phyloP scores from a whole-genome alignment of 2,888 invertebrate genomes.

The Synanthedon vespiformis region DNA sequence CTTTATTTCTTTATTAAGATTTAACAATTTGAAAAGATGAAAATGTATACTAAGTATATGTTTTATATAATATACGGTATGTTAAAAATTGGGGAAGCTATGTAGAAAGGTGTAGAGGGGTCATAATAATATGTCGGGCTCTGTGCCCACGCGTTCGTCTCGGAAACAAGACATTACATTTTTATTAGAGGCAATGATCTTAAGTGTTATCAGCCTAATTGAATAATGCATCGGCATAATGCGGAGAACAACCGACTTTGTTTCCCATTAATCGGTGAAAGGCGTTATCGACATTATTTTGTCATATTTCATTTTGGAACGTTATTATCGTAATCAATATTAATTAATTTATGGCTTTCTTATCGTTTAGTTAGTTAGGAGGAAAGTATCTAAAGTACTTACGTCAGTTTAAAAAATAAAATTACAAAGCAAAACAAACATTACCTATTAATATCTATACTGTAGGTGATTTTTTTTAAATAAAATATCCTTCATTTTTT shows the following conservation, averaged over 20 bases:
- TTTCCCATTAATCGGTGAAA: slow-evolving; percentile 7
- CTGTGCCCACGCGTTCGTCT: slow-evolving; percentile 50
- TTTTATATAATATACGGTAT: no score
- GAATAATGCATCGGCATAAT: slow-evolving; percentile 59
- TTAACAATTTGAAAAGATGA: no score
- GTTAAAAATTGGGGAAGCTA: no score
- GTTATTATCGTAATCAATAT: background rate
- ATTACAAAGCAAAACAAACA: no score
- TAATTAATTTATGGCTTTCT: background rate
- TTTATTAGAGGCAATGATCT: slow-evolving; percentile 63
- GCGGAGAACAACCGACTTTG: slow-evolving; percentile 18
- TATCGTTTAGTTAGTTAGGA: background rate
- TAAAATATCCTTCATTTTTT: no score
- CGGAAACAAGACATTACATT: slow-evolving; percentile 67
- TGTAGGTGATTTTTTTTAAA: no score
- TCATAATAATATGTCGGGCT: slow-evolving; percentile 10
- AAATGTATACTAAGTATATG: no score
- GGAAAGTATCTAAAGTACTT: background rate
- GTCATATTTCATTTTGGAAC: background rate
- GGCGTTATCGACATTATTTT: background rate
- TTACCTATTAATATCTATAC: no score
- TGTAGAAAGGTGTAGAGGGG: slow-evolving; percentile 1
- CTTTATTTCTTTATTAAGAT: no score
- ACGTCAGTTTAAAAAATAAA: background rate
- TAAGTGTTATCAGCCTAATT: slow-evolving; percentile 68